Conservation (phyloP, 2,888 invertebrate genomes). For the Macrostomum cliftonense region DNA sequence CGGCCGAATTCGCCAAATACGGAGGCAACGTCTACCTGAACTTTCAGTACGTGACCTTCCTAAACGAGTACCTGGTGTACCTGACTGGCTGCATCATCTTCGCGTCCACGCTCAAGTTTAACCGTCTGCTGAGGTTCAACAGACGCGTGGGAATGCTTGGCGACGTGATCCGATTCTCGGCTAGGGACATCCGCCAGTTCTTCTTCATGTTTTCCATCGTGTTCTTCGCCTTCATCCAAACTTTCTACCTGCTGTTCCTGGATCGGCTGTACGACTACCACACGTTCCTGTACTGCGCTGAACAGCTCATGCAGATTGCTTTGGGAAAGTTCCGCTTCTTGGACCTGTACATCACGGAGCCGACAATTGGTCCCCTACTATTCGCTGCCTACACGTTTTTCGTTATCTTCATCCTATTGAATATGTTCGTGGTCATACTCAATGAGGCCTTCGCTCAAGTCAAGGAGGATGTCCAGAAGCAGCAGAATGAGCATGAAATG, state of each 20-base stretch:
- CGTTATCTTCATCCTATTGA: conserved; percentile 27
- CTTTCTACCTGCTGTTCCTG: conserved; percentile 30
- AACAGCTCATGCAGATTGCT: conserved; percentile 32
- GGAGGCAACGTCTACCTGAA: conserved; percentile 13
- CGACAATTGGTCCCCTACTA: conserved; percentile 14
- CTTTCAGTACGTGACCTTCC: conserved; percentile 12
- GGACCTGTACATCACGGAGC: conserved; percentile 24
- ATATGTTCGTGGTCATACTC: conserved; percentile 32
- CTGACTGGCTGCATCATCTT: conserved; percentile 13
- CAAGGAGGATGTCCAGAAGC: conserved; percentile 20
- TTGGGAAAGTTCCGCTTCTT: conserved; percentile 36
- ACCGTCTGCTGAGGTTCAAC: conserved; percentile 15
- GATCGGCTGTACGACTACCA: conserved; percentile 17
- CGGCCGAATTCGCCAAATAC: conserved; percentile 3
- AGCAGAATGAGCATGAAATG: conserved; percentile 31
- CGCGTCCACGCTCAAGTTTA: conserved; percentile 15
- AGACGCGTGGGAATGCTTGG: conserved; percentile 19
- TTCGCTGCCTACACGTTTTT: conserved; percentile 14
- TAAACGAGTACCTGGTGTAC: conserved; percentile 12
- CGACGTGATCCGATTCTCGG: conserved; percentile 23
- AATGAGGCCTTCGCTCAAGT: conserved; percentile 28
- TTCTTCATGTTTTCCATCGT: conserved; percentile 32
- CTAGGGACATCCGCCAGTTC: conserved; percentile 26
- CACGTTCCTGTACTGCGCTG: conserved; percentile 19
- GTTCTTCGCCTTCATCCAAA: conserved; percentile 33